These are phyloP conservation scores for Apis florea DNA, from an alignment of 1,140 invertebrate species.

Conservation along the genomic window DNA sequence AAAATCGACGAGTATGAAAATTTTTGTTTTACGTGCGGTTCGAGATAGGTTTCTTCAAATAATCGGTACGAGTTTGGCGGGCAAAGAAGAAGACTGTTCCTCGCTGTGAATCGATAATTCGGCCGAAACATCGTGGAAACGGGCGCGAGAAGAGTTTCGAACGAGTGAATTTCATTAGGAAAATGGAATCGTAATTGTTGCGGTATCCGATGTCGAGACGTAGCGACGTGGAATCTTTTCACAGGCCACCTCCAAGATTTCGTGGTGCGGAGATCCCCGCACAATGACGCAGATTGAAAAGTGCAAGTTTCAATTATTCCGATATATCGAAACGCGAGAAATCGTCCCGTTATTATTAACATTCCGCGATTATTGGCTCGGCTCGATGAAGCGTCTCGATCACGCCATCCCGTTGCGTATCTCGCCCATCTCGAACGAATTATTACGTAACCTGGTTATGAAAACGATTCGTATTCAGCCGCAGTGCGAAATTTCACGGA, in stretches of 20 bases:
- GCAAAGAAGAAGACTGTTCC: too few species aligned
- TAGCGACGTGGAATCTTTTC: neutral
- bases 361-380: neutral
- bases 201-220: slow-evolving; percentile 2
- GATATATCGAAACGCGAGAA: neutral
- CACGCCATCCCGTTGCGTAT: slow-evolving; percentile 19
- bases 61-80: too few species aligned
- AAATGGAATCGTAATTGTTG: slow-evolving; percentile 58
- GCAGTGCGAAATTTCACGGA: slow-evolving; percentile 37
- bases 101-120: slow-evolving; percentile 42
- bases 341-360: slow-evolving; percentile 24
- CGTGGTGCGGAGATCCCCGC: neutral
- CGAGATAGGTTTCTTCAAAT: too few species aligned
- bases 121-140: neutral
- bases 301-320: neutral
- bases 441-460: slow-evolving; percentile 45
- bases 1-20: too few species aligned
- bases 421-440: neutral
- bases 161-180: slow-evolving; percentile 54
- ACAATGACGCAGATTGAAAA: neutral
- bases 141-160: slow-evolving; percentile 31
- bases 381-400: slow-evolving; percentile 13
- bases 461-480: slow-evolving; percentile 24
- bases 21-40: too few species aligned
- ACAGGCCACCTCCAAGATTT: slow-evolving; percentile 9